Evolutionary conservation across 2,113 vertebrate genomes (phyloP).

Genomic region (Lepus timidus): DNA sequence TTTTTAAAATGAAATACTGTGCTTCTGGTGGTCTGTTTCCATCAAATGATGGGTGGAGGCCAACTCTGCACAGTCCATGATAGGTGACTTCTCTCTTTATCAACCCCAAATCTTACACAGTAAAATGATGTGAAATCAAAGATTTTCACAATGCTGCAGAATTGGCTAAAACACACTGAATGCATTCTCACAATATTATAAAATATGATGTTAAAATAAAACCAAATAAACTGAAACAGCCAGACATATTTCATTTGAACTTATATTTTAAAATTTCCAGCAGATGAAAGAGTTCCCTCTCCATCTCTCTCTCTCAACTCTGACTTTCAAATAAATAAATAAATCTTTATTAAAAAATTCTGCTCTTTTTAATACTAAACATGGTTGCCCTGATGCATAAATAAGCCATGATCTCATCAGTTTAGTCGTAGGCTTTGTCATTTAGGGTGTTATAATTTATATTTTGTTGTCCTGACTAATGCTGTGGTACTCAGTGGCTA

Average conservation of each 20-base stretch:
- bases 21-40: background rate
- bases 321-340: too few relatives aligned
- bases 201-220: background rate
- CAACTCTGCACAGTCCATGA: background rate
- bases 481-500: background rate
- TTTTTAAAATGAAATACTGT: background rate
- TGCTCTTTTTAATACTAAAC: slow-evolving; percentile 13
- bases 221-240: background rate
- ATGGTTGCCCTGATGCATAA: background rate
- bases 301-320: too few relatives aligned
- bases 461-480: slow-evolving; percentile 15
- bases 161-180: background rate
- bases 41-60: background rate
- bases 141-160: background rate
- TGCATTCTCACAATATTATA: background rate
- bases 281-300: too few relatives aligned
- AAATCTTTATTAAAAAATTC: too few relatives aligned
- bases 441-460: slow-evolving; percentile 38
- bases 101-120: background rate
- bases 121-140: background rate
- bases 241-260: slow-evolving; percentile 13
- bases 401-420: background rate
- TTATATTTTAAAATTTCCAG: background rate
- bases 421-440: background rate
- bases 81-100: background rate